Conservation (phyloP, 2,888 invertebrate genomes). For the Mongoloraphidia duomilia region DNA sequence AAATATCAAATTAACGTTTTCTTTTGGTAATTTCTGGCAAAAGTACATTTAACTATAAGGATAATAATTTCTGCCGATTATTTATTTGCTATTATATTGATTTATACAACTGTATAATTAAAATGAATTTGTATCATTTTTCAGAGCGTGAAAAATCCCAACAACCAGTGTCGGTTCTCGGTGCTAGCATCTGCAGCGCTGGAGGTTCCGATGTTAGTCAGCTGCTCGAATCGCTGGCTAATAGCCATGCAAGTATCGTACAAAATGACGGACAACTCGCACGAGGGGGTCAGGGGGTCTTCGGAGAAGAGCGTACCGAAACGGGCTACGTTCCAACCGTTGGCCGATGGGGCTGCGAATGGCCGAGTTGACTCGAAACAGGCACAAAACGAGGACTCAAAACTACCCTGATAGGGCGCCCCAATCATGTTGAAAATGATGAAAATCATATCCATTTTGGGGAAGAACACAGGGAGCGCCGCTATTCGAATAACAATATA, state of each 20-base stretch:
- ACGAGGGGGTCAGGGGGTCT: slow-evolving; percentile 35
- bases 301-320: slow-evolving; percentile 31
- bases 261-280: slow-evolving; percentile 12
- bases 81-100: slow-evolving; percentile 3
- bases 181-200: slow-evolving; percentile 26
- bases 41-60: too few relatives aligned
- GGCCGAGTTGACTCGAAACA: slow-evolving; percentile 94
- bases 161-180: slow-evolving; percentile 22
- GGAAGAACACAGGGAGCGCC: not conserved
- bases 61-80: slow-evolving; percentile 7
- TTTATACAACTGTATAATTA: slow-evolving; percentile 3
- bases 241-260: too few relatives aligned
- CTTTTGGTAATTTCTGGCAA: too few relatives aligned
- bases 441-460: not conserved
- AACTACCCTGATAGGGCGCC: slow-evolving; percentile 21
- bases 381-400: slow-evolving; percentile 34
- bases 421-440: not conserved
- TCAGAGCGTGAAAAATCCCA: slow-evolving; percentile 59
- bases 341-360: slow-evolving; percentile 85
- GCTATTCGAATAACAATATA: too few relatives aligned
- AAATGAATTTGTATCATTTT: slow-evolving; percentile 17
- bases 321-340: slow-evolving; percentile 59
- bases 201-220: slow-evolving; percentile 21
- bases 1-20: too few relatives aligned
- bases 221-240: too few relatives aligned